Evolutionary conservation across 2,113 vertebrate species (phyloP).

Genomic region (Microtus ochrogaster): DNA sequence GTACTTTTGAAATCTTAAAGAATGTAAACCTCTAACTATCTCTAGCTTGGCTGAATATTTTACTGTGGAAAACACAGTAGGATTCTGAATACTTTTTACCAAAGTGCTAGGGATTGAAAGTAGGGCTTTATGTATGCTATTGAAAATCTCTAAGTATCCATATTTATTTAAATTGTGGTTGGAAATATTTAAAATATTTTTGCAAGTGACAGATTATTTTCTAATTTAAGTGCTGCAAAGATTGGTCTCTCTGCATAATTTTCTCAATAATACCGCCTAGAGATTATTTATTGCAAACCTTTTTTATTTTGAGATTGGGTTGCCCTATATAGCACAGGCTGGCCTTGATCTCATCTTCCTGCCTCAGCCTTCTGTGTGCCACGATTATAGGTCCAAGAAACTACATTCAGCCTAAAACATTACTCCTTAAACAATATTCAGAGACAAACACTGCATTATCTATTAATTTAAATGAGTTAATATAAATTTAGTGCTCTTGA

Average conservation of each 20-base stretch:
- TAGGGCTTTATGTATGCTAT: background rate
- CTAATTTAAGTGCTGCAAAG: slow-evolving; percentile 42
- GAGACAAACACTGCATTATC: slow-evolving; percentile 22
- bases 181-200: slow-evolving; percentile 41
- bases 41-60: background rate
- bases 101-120: background rate
- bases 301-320: background rate
- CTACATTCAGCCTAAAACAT: background rate
- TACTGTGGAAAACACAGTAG: slow-evolving; percentile 5
- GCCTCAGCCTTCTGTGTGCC: background rate
- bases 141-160: background rate
- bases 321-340: background rate
- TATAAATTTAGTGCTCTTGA: slow-evolving; percentile 43
- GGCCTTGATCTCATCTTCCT: background rate
- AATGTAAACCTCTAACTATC: background rate
- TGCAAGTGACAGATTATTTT: slow-evolving; percentile 10
- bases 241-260: slow-evolving; percentile 16
- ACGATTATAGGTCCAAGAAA: background rate
- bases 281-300: slow-evolving; percentile 41
- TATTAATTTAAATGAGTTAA: slow-evolving; percentile 48
- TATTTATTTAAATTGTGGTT: slow-evolving; percentile 13
- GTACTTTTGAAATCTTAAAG: slow-evolving; percentile 47
- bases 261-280: slow-evolving; percentile 50
- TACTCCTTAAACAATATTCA: background rate
- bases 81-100: background rate